Conservation (phyloP, 2,113 vertebrate genomes). For the Galemys pyrenaicus region DNA sequence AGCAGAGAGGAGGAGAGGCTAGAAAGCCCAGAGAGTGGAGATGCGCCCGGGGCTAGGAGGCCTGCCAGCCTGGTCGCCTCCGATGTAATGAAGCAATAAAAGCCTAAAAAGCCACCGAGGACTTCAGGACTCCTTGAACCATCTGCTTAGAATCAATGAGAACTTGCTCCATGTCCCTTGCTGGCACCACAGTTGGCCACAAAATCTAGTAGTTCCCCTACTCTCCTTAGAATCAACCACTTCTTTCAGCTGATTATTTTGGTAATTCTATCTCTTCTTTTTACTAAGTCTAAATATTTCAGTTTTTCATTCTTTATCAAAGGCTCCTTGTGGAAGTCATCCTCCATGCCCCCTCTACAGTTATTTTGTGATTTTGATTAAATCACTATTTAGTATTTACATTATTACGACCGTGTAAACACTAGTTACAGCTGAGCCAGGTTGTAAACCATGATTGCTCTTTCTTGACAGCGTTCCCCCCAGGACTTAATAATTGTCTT, state of each 20-base stretch:
- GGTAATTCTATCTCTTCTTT: background rate
- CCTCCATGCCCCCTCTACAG: background rate
- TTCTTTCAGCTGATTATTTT: background rate
- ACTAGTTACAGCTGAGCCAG: background rate
- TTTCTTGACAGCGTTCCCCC: background rate
- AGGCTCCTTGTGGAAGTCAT: background rate
- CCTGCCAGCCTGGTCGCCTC: too few relatives aligned
- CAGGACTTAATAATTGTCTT: conserved; percentile 32
- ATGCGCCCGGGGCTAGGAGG: too few relatives aligned
- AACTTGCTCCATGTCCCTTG: too few relatives aligned
- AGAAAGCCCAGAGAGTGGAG: too few relatives aligned
- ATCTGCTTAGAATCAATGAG: too few relatives aligned
- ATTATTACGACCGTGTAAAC: background rate
- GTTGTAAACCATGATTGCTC: background rate
- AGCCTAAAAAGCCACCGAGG: too few relatives aligned
- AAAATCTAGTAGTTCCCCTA: background rate
- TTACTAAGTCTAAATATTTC: background rate
- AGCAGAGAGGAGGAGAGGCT: too few relatives aligned
- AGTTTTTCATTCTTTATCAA: background rate
- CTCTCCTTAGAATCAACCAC: background rate
- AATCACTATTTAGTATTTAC: background rate
- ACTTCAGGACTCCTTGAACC: too few relatives aligned
- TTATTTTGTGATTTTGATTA: background rate
- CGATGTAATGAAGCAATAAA: too few relatives aligned
- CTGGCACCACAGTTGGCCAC: background rate